phyloP scores from a whole-genome alignment of 1,140 invertebrate genomes.

The Drosophila murphyi region DNA sequence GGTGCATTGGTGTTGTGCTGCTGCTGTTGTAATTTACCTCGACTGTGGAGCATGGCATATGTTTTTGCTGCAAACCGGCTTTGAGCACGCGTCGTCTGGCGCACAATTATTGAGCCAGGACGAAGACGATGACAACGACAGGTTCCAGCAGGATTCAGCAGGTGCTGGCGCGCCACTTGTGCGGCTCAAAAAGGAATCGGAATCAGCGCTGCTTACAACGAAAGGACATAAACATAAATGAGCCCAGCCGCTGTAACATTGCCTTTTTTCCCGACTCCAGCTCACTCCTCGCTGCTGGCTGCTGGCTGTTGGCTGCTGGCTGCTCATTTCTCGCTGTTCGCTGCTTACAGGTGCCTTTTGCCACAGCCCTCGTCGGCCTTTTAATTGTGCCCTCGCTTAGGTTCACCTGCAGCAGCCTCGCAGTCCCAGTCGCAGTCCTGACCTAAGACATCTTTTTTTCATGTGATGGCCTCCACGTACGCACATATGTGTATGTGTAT shows the following conservation, averaged over 20 bases:
- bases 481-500: background rate
- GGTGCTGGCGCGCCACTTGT: slow-evolving; percentile 63
- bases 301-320: slow-evolving; percentile 4
- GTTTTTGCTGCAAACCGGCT: slow-evolving; percentile 75
- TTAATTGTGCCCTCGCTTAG: slow-evolving; percentile 72
- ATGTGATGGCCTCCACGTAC: slow-evolving; percentile 62
- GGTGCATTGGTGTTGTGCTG: slow-evolving; percentile 2
- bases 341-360: slow-evolving; percentile 51
- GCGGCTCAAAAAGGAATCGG: slow-evolving; percentile 65
- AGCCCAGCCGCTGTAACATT: slow-evolving; percentile 79
- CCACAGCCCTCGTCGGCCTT: slow-evolving; percentile 59
- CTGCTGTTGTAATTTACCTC: slow-evolving; percentile 69
- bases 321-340: background rate
- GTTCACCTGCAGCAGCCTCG: slow-evolving; percentile 70
- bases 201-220: slow-evolving; percentile 81
- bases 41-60: slow-evolving; percentile 60
- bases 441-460: slow-evolving; percentile 81
- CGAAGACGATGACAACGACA: slow-evolving; percentile 55
- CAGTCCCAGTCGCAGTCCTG: slow-evolving; percentile 35
- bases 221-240: slow-evolving; percentile 83
- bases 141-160: slow-evolving; percentile 77
- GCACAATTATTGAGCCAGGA: slow-evolving; percentile 75
- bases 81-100: slow-evolving; percentile 79
- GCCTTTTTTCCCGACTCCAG: slow-evolving; percentile 42
- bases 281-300: slow-evolving; percentile 20